Base-by-base conservation (phyloP, 2,888 invertebrate genomes). In the Exephanes ischioxanthus region DNA sequence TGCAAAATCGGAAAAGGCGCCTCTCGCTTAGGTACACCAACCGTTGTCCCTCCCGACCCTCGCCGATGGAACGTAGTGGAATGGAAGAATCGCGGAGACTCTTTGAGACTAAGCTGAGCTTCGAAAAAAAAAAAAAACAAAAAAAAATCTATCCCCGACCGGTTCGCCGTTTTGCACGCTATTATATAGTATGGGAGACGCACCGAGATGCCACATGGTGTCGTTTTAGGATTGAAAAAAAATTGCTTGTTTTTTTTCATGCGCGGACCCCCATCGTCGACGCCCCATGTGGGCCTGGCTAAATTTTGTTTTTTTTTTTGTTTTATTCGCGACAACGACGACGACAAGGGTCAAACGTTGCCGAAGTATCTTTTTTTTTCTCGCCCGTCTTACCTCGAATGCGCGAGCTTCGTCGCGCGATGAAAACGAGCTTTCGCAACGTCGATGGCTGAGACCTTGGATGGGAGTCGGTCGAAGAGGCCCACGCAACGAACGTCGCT, bases 1-100 rank as follows among this genome's bases (percentile, higher is more conserved):
- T 86, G 76, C 83, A 86, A 86, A 86, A 86, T 86, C 85, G 76
- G 85, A 86, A 83, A 86, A 80, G 80, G 75, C 75, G 81, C 84
- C 73, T 77, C 72, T 70, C 75, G 55, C 78, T 85, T 55, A 66
- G 80, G 73, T 72, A 45, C n/a, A 72, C 41, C 75, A 71, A 81
- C 58, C 76, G 61, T 33, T 76, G 67, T 81, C 75, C 33, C 73
- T 80, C 80, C 68, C 75, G 58, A 68, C 48, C 33, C 30, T 68
- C 58, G 16, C 45, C n/a, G 4, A 19, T 51, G 78, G 77, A 81
- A 83, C 71, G 63, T 22, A 53, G 77, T 85, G 78, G 75, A 79
- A 78, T 75, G 78, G 48, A 83, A 85, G 85, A 83, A 83, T 71
- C 72, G 61, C 61, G 37, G 55, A 63, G 58, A 33, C 77, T 77